Percentiles rank a stretch among this genome's conserved stretches.
Evolutionary conservation across 2,797 vertebrate species (phyloP).

Genomic region (Gadopsis bispinosus): DNA sequence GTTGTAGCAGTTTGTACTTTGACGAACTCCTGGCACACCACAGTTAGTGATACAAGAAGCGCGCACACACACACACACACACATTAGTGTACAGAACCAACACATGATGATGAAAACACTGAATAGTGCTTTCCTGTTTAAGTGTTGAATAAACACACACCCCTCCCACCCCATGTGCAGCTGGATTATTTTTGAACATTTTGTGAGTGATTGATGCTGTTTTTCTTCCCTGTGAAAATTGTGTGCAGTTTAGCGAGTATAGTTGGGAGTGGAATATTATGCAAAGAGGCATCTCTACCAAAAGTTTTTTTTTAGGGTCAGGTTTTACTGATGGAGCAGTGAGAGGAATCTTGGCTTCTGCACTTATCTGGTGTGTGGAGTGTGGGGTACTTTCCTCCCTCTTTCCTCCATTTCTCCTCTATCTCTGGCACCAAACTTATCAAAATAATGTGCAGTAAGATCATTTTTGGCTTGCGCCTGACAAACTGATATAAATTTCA

Average conservation of each 20-base stretch:
- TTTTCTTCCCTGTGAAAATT: constrained; percentile 68
- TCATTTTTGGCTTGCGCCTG: constrained; percentile 84
- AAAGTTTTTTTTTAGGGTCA: constrained; percentile 69
- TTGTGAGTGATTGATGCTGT: constrained; percentile 62
- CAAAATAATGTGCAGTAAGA: constrained; percentile 88
- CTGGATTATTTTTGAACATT: constrained; percentile 58
- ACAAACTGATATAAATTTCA: constrained; percentile 90
- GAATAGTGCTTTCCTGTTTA: constrained; percentile 35
- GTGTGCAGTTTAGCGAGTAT: constrained; percentile 55
- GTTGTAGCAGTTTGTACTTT: constrained; percentile 56
- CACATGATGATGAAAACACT: constrained; percentile 12
- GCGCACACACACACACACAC: constrained; percentile 35
- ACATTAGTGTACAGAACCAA: constrained; percentile 42
- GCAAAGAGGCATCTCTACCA: constrained; percentile 75
- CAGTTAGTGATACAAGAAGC: constrained; percentile 27
- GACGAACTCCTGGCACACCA: constrained; percentile 54
- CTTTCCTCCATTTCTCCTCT: constrained; percentile 84
- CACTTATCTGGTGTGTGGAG: constrained; percentile 85
- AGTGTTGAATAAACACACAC: constrained; percentile 47
- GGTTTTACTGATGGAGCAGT: constrained; percentile 79
- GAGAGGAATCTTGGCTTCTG: constrained; percentile 83
- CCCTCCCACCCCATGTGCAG: constrained; percentile 31
- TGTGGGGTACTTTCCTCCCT: constrained; percentile 82
- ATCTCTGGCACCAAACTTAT: constrained; percentile 89
- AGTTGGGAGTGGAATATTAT: constrained; percentile 70